Evolutionary conservation across 2,113 vertebrate genomes (phyloP).

Genomic region (Calidris pygmaea): DNA sequence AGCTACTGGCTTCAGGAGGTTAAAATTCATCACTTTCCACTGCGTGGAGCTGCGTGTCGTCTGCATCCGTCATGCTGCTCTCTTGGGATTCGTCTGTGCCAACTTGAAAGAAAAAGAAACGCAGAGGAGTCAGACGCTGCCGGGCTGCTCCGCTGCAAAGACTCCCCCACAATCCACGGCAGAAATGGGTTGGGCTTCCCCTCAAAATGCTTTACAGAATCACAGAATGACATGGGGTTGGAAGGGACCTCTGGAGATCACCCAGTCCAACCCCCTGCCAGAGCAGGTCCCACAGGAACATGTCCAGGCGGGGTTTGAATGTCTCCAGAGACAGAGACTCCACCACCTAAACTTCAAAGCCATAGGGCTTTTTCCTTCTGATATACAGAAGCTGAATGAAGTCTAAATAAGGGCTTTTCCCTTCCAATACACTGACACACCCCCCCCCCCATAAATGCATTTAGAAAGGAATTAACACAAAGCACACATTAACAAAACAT

Average conservation of each 20-base stretch:
- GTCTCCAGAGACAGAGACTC: no score
- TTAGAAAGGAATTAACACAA: background rate
- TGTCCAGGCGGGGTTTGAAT: no score
- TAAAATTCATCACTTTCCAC: slow-evolving; percentile 97
- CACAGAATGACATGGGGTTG: no score
- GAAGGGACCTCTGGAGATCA: no score
- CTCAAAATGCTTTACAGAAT: background rate
- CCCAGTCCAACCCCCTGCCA: no score
- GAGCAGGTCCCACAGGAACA: no score
- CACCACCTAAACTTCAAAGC: background rate
- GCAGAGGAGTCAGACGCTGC: background rate
- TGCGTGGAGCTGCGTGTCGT: slow-evolving; percentile 95
- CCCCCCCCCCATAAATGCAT: background rate
- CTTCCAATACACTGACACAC: background rate
- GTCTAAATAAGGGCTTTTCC: no score
- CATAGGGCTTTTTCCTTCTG: background rate
- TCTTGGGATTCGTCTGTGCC: slow-evolving; percentile 92
- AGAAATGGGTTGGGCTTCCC: background rate
- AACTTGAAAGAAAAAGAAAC: slow-evolving; percentile 60
- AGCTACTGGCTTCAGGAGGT: slow-evolving; percentile 70
- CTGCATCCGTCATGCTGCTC: slow-evolving; percentile 98
- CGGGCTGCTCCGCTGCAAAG: accelerated
- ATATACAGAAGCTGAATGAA: no score
- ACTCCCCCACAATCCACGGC: background rate
- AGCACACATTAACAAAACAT: accelerated